Evolutionary conservation across 23 tunicate species (phyloP), one percentile per base, ranked within the genome.

Genomic region (Clavelina lepadiformis): DNA sequence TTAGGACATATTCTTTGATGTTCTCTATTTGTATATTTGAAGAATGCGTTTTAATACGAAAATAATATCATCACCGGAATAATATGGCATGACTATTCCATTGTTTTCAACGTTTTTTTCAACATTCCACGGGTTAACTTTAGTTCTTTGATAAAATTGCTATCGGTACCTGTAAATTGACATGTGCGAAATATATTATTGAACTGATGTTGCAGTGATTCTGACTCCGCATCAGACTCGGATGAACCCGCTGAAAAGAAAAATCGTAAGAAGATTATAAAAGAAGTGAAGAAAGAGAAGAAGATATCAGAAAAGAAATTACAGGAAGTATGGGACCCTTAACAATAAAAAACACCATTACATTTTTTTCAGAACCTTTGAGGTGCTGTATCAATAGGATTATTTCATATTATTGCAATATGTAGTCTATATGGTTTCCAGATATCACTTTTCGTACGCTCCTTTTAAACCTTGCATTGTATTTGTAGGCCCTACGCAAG

Each of bases 191-290:
- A n/a, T n/a, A n/a, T n/a, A n/a, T n/a, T n/a, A n/a, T n/a, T n/a
- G n/a, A n/a, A n/a, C n/a, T n/a, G n/a, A n/a, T n/a, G n/a, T n/a
- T n/a, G n/a, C n/a, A n/a, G n/a, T n/a, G 66, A 56, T 31, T 69
- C 76, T 2, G n/a, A n/a, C n/a, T 75, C 92, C 3, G 71, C 59
- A 22, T 79, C 73, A 0, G 96, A 75, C 51, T 79, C 80, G 3
- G 85, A 86, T 33, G 80, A 32, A 34, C 85, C 85, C 0, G 57
- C 76, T 20, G 96, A 80, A 28, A 80, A 88, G 44, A 56, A 56
- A 52, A 47, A 65, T 26, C 49, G 68, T 31, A 88, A 80, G 56
- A 80, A 78, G 45, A 31, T 69, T 37, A 21, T 65, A 2, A 65
- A 73, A 15, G 88, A 80, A 25, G 82, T 58, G 1, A 88, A 88